phyloP scores from a whole-genome alignment of 1,140 invertebrate species.

The Teleopsis dalmanni region DNA sequence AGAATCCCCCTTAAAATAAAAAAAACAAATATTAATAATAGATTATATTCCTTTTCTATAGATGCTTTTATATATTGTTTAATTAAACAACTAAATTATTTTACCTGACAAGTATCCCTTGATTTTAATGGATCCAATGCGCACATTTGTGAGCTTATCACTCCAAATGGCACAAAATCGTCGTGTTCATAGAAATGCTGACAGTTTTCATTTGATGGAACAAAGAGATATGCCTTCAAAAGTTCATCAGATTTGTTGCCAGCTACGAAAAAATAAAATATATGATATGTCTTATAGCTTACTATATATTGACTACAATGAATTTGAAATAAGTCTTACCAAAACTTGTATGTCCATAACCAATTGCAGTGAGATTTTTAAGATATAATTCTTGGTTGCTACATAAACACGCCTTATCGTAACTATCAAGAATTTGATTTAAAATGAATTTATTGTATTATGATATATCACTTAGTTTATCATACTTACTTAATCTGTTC shows the following conservation, averaged over 20 bases:
- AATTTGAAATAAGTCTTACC: conserved; percentile 2
- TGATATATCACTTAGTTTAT: neutral
- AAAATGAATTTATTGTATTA: neutral
- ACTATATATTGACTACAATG: too few species aligned
- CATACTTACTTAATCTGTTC: neutral
- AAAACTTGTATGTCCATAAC: conserved; percentile 15
- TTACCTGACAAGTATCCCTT: conserved; percentile 17
- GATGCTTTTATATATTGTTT: too few species aligned
- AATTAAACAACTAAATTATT: neutral
- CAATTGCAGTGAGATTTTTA: conserved; percentile 10
- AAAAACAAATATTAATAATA: neutral
- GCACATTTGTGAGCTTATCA: conserved; percentile 16
- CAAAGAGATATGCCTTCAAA: conserved; percentile 9
- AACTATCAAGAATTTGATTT: too few species aligned
- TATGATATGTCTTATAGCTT: too few species aligned
- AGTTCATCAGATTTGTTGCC: conserved; percentile 4
- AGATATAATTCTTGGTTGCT: too few species aligned
- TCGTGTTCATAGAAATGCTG: conserved; percentile 1
- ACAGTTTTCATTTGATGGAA: conserved; percentile 9
- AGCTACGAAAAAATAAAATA: too few species aligned
- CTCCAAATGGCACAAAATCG: conserved; percentile 3
- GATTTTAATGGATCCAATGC: conserved; percentile 10
- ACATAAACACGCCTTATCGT: too few species aligned
- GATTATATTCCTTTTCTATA: too few species aligned
- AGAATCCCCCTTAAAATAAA: conserved; percentile 15